Percentiles rank a stretch among this genome's conserved stretches.
Conservation (phyloP, 2,113 vertebrate species). For the Miniopterus natalensis region DNA sequence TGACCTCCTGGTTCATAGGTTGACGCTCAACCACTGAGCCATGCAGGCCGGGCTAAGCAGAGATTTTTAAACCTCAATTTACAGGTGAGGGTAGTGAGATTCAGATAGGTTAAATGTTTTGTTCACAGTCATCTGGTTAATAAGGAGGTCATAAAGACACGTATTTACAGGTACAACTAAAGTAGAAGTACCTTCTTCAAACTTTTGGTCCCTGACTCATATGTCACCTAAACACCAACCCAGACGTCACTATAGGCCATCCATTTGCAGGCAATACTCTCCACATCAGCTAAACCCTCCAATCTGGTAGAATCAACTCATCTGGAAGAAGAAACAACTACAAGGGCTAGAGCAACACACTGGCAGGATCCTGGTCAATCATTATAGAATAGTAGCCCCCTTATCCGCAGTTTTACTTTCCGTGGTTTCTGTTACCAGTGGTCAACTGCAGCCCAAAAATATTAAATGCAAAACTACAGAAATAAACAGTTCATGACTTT, state of each 20-base stretch:
- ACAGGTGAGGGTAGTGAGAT: conserved; percentile 17
- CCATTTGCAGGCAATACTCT: background rate
- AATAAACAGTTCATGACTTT: background rate
- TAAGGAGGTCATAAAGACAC: background rate
- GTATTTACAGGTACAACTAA: background rate
- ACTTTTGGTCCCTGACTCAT: background rate
- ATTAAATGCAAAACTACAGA: background rate
- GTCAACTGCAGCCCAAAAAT: background rate
- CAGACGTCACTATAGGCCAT: background rate
- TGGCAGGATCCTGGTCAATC: background rate
- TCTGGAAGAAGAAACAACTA: background rate
- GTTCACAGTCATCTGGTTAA: background rate
- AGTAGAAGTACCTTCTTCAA: background rate
- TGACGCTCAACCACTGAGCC: too few relatives aligned
- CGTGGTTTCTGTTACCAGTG: background rate
- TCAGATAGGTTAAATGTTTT: background rate
- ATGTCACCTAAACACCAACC: background rate
- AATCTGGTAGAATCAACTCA: background rate
- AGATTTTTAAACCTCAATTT: conserved; percentile 13
- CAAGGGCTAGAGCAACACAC: background rate
- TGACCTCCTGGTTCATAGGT: too few relatives aligned
- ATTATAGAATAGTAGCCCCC: background rate
- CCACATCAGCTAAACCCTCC: background rate
- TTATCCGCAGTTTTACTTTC: background rate
- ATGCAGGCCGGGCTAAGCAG: background rate